phyloP scores from a whole-genome alignment of 2,797 vertebrate genomes.

The Macropodus opercularis region DNA sequence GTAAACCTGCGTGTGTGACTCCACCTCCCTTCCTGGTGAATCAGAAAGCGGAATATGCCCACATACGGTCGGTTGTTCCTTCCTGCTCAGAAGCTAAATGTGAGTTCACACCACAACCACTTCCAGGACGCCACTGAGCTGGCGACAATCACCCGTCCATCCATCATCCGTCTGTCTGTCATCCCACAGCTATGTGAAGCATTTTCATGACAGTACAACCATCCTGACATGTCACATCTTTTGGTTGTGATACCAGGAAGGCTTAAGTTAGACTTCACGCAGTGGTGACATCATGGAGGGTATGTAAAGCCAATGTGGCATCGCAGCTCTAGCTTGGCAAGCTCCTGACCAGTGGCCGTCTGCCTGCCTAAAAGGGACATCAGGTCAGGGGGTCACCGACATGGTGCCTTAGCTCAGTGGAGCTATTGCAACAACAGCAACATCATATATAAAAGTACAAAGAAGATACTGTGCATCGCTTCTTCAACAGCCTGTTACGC shows the following conservation, averaged over 20 bases:
- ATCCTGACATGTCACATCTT: conserved; percentile 3
- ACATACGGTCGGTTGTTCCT: conserved; percentile 46
- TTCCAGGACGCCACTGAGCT: background rate
- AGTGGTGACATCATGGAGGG: conserved; percentile 40
- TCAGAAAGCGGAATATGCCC: conserved; percentile 30
- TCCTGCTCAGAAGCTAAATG: conserved; percentile 21
- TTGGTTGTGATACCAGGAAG: background rate
- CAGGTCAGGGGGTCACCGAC: conserved; percentile 17
- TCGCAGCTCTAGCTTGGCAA: conserved; percentile 10
- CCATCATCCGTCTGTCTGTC: conserved; percentile 22
- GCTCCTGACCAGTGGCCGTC: background rate
- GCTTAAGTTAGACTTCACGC: conserved; percentile 12
- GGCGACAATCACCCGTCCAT: conserved; percentile 3
- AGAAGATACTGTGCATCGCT: background rate
- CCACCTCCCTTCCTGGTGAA: conserved; percentile 29
- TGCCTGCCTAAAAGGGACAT: conserved; percentile 8
- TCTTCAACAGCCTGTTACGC: background rate
- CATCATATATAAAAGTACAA: background rate
- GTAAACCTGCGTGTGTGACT: background rate
- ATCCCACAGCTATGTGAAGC: background rate
- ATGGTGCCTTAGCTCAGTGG: background rate
- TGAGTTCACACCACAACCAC: background rate
- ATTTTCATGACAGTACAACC: background rate
- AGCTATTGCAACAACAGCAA: conserved; percentile 4
- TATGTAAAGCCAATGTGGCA: conserved; percentile 16